phyloP scores from a whole-genome alignment of 23 tunicate genomes.

The Styela plicata region DNA sequence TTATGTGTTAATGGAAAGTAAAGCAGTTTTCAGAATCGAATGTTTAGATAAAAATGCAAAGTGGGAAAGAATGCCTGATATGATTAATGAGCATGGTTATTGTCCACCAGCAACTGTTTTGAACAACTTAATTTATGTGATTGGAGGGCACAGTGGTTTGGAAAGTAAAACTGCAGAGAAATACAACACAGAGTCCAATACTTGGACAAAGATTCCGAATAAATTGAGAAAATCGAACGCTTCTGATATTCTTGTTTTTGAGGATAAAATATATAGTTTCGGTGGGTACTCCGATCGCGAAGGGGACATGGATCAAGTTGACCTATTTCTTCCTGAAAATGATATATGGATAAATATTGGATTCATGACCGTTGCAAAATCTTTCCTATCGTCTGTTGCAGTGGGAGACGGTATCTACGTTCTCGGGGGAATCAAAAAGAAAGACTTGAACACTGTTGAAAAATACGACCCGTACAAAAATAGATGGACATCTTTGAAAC shows the following conservation, averaged over 20 bases:
- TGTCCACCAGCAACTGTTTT: not conserved
- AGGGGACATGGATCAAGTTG: not conserved
- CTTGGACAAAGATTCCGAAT: not conserved
- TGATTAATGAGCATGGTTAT: not conserved
- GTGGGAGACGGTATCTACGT: not conserved
- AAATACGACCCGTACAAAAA: not conserved
- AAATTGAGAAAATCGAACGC: not conserved
- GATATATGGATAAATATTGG: not conserved
- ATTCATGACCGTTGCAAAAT: not conserved
- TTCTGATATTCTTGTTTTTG: not conserved
- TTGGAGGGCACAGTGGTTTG: not conserved
- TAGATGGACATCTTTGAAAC: not conserved
- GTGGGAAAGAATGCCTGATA: not conserved
- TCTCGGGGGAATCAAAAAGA: not conserved
- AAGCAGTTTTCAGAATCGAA: not conserved
- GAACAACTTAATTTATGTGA: not conserved
- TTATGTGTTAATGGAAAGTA: not conserved
- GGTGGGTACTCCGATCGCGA: not conserved
- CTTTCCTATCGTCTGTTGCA: not conserved
- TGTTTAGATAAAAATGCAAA: not conserved
- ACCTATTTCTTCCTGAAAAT: not conserved
- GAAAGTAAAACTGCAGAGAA: not conserved
- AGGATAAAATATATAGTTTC: not conserved
- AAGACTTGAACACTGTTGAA: not conserved
- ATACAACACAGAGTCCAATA: not conserved